Conservation (phyloP, 2,797 vertebrate species). For the Sphaeramia orbicularis region DNA sequence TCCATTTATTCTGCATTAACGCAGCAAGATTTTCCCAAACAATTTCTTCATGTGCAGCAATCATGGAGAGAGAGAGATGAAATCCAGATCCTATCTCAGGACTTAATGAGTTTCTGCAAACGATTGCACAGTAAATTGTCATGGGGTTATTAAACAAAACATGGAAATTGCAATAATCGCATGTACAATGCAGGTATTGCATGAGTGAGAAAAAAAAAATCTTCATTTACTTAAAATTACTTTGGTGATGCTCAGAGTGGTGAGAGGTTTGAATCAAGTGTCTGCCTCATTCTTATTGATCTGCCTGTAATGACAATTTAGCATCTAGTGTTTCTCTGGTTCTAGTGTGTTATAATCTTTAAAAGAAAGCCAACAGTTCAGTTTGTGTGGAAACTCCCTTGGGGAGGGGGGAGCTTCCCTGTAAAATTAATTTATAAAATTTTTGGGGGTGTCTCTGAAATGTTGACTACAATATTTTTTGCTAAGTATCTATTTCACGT, state of each 20-base stretch:
- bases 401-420: no score
- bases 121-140: slow-evolving; percentile 54
- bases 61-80: slow-evolving; percentile 45
- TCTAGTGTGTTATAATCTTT: slow-evolving; percentile 3
- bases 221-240: slow-evolving; percentile 45
- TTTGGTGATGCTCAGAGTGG: slow-evolving; percentile 19
- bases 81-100: slow-evolving; percentile 43
- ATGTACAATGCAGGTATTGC: slow-evolving; percentile 39
- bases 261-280: slow-evolving; percentile 12
- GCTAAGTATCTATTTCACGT: no score
- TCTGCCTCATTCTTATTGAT: slow-evolving; percentile 20
- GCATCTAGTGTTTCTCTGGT: slow-evolving; percentile 1
- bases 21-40: slow-evolving; percentile 41
- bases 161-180: slow-evolving; percentile 43
- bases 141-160: slow-evolving; percentile 64
- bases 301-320: slow-evolving; percentile 15
- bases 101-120: slow-evolving; percentile 63
- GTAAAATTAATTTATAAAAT: no score
- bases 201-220: slow-evolving; percentile 32
- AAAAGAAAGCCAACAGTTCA: slow-evolving; percentile 1
- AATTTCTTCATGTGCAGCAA: slow-evolving; percentile 36
- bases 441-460: no score
- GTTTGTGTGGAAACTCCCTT: slow-evolving; percentile 29
- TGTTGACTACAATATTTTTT: no score
- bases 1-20: slow-evolving; percentile 45